phyloP scores from a whole-genome alignment of 2,797 vertebrate species.

The Euphonia xanthogaster region DNA sequence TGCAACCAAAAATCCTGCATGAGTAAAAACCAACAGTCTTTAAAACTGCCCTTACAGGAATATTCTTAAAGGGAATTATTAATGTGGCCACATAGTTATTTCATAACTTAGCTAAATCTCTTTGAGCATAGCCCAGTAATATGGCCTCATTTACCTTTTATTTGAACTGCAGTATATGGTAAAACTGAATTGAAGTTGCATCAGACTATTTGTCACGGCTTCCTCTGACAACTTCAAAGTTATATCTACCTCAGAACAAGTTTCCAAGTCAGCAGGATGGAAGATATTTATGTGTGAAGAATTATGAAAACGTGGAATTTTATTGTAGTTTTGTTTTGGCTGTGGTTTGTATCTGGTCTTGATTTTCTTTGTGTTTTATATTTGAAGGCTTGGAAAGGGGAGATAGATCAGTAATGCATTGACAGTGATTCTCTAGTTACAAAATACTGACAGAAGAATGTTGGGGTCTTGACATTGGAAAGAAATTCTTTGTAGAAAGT shows the following conservation, averaged over 20 bases:
- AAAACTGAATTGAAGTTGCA: slow-evolving; percentile 15
- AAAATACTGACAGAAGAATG: background rate
- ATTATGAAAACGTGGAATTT: background rate
- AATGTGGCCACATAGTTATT: background rate
- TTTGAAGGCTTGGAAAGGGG: background rate
- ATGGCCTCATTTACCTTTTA: background rate
- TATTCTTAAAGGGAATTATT: background rate
- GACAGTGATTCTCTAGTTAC: background rate
- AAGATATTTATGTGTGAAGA: slow-evolving; percentile 6
- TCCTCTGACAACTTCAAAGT: slow-evolving; percentile 11
- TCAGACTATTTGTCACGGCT: background rate
- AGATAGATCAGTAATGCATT: background rate
- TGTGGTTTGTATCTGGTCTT: slow-evolving; percentile 14
- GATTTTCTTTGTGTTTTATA: slow-evolving; percentile 18
- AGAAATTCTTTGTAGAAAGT: background rate
- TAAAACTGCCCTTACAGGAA: background rate
- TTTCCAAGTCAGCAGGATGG: slow-evolving; percentile 11
- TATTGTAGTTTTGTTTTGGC: background rate
- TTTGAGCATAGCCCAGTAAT: background rate
- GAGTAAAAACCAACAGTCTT: background rate
- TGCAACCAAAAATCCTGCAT: background rate
- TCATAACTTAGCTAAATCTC: background rate
- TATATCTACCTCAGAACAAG: slow-evolving; percentile 1
- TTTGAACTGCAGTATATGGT: background rate
- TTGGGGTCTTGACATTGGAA: background rate